These are phyloP conservation scores for Atherinomorus stipes DNA, from an alignment of 2,113 vertebrate species.

Conservation along the genomic window DNA sequence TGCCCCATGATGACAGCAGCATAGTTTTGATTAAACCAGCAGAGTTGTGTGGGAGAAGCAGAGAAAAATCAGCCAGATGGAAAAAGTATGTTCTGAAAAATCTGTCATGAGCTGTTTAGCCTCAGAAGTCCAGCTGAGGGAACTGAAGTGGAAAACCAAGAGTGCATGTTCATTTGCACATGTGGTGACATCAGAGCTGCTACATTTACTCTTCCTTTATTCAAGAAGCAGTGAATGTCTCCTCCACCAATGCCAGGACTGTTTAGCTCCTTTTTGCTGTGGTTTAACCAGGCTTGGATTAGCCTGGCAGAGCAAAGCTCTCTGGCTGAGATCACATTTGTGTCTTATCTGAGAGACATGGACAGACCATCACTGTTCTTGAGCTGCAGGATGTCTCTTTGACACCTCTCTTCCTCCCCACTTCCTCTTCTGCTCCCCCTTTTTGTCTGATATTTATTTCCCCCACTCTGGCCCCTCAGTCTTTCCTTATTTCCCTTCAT, in stretches of 20 bases:
- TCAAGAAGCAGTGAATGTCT: conserved; percentile 6
- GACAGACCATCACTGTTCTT: conserved; percentile 10
- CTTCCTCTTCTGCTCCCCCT: background rate
- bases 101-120: conserved; percentile 43
- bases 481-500: background rate
- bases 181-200: conserved; percentile 18
- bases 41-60: background rate
- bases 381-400: conserved; percentile 59
- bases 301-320: conserved; percentile 1
- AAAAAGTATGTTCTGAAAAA: conserved; percentile 23
- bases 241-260: background rate
- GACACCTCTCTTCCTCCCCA: conserved; percentile 39
- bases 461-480: background rate
- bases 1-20: conserved; percentile 17
- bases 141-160: conserved; percentile 69
- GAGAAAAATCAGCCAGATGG: conserved; percentile 30
- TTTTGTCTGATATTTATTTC: background rate
- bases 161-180: conserved; percentile 23
- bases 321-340: conserved; percentile 34
- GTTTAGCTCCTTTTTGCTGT: conserved; percentile 22
- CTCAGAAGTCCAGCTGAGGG: conserved; percentile 50
- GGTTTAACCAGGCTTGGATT: conserved; percentile 4
- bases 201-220: background rate
- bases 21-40: conserved; percentile 3
- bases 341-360: conserved; percentile 21